Evolutionary conservation across 1,140 invertebrate genomes (phyloP).

Genomic region (Glomeris maerens): DNA sequence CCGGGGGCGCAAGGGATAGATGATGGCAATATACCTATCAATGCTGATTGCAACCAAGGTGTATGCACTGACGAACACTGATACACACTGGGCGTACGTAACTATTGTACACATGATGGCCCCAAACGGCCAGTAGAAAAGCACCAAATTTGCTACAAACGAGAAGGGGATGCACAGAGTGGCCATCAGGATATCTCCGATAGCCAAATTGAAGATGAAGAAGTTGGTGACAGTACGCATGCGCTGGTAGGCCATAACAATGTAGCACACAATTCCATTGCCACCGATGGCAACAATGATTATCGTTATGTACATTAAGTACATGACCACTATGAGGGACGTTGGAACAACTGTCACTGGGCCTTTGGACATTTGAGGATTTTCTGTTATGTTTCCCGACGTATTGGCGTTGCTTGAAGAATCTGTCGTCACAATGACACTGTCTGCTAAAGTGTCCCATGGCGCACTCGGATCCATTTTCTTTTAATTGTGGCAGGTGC

Average conservation of each 20-base stretch:
- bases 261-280: constrained; percentile 66
- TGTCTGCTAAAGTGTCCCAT: too few relatives aligned
- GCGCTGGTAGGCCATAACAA: constrained; percentile 54
- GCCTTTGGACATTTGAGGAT: too few relatives aligned
- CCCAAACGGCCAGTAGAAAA: constrained; percentile 74
- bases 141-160: constrained; percentile 54
- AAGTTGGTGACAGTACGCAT: constrained; percentile 79
- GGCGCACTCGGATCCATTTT: too few relatives aligned
- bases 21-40: constrained; percentile 73
- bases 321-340: too few relatives aligned
- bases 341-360: too few relatives aligned
- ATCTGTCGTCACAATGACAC: too few relatives aligned
- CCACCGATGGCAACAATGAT: constrained; percentile 59
- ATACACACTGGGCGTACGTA: constrained; percentile 58
- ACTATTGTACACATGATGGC: constrained; percentile 55
- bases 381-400: too few relatives aligned
- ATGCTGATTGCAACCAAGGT: constrained; percentile 70
- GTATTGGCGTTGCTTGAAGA: too few relatives aligned
- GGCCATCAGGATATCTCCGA: constrained; percentile 71
- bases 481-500: too few relatives aligned
- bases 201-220: constrained; percentile 69
- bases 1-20: constrained; percentile 65
- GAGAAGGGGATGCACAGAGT: constrained; percentile 75
- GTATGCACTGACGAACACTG: constrained; percentile 68
- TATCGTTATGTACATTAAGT: constrained; percentile 54